These are phyloP conservation scores for Meda fulgida DNA, from an alignment of 2,797 vertebrate genomes.

Conservation along the genomic window DNA sequence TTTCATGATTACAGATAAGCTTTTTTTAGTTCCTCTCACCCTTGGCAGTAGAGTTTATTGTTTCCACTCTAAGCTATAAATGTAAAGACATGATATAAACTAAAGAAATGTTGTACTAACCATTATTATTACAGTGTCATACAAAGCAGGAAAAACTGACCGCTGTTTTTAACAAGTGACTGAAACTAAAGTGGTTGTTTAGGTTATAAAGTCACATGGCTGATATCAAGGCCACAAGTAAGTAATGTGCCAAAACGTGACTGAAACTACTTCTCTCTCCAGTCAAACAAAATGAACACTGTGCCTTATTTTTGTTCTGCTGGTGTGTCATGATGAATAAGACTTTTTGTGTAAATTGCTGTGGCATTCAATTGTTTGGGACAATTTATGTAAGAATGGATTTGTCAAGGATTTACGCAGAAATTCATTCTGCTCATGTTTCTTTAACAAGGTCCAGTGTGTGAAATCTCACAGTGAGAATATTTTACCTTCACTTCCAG, in stretches of 20 bases:
- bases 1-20: background rate
- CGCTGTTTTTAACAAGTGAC: background rate
- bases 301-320: background rate
- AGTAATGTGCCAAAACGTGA: conserved; percentile 14
- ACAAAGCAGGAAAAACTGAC: background rate
- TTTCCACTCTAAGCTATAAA: background rate
- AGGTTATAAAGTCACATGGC: conserved; percentile 16
- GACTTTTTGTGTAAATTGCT: background rate
- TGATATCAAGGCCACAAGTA: background rate
- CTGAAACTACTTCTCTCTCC: background rate
- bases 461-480: background rate
- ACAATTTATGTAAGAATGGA: conserved; percentile 14
- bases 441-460: background rate
- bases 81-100: background rate
- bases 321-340: background rate
- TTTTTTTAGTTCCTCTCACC: background rate
- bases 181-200: conserved; percentile 20
- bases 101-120: background rate
- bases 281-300: conserved; percentile 7
- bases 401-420: conserved; percentile 12
- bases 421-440: background rate
- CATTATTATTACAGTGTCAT: background rate
- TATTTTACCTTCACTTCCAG: background rate
- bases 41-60: background rate
- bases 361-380: conserved; percentile 1